These are phyloP conservation scores for Mylabris phalerata DNA, from an alignment of 1,140 invertebrate genomes.

Conservation along the genomic window DNA sequence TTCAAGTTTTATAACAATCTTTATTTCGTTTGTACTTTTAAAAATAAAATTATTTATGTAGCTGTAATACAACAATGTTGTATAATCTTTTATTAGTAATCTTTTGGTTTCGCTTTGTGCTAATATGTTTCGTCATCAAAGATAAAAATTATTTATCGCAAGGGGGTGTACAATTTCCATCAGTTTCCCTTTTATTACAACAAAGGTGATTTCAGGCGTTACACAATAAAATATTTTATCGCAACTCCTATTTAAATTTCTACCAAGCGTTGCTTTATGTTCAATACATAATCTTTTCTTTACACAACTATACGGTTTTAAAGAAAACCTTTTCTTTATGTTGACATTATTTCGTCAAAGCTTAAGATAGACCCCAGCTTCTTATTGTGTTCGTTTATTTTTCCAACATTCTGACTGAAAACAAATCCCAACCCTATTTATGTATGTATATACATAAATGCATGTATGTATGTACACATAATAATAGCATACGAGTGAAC, in stretches of 20 bases:
- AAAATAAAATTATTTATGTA: constrained; percentile 6
- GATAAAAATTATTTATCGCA: constrained; percentile 24
- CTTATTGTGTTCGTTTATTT: background rate
- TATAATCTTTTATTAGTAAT: constrained; percentile 6
- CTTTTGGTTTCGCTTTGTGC: constrained; percentile 7
- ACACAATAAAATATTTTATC: constrained; percentile 27
- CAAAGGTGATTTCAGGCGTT: constrained; percentile 21
- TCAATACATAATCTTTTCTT: constrained; percentile 16
- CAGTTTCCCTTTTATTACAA: constrained; percentile 22
- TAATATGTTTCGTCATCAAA: constrained; percentile 18
- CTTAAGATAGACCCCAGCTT: constrained; percentile 3
- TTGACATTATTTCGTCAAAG: constrained; percentile 12
- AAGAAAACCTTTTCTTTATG: constrained; percentile 11
- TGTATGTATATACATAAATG: no score
- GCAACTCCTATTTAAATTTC: constrained; percentile 24
- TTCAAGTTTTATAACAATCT: constrained; percentile 12
- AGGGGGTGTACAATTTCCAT: constrained; percentile 8
- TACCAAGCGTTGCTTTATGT: constrained; percentile 21
- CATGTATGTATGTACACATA: no score
- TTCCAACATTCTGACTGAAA: no score
- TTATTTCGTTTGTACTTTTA: background rate
- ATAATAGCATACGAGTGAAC: no score
- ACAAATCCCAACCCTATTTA: no score
- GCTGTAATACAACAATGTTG: constrained; percentile 1
- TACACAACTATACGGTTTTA: constrained; percentile 14